Base-by-base conservation (phyloP, 2,888 invertebrate species). In the Gryllus longicercus region DNA sequence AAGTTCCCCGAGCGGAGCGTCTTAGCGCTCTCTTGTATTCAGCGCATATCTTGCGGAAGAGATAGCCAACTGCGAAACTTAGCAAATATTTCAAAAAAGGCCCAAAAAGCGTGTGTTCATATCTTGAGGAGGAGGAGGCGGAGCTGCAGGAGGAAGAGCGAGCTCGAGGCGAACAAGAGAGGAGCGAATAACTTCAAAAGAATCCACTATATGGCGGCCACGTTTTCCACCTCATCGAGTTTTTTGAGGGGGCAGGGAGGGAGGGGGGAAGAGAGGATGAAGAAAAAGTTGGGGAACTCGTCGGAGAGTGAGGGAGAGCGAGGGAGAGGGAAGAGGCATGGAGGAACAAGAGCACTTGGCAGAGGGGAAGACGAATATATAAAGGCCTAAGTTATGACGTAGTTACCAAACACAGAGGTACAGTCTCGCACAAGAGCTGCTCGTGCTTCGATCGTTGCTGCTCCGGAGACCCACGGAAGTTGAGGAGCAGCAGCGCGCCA, bases 141-240 rank as follows among this genome's bases (percentile, higher is more conserved):
- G 77, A n/a, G 51, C 21, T 50, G 76, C 10, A 14, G 50, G 16
- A 77, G 50, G 77, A 18, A 21, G 21, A 51, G 51, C 18, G 14
- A 51, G 51, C 51, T 21, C 51, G 50, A 11, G 51, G n/a, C 77
- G 14, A n/a, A 50, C 21, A 49, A 51, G 50, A 50, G 50, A 51
- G 14, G 77, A 18, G 77, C 21, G 51, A 51, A 51, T 23, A 63
- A n/a, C 79, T 77, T 79, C 76, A 79, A 79, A 79, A 79, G 79
- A 79, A 79, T 79, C 79, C 75, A 77, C 49, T 77, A 18, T 75
- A 81, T 81, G 81, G 81, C 81, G 78, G 82, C 77, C 80, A 81
- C 79, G 82, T 82, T 82, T 82, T 80, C 82, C 82, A 79, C 79
- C 75, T 81, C 79, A 80, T 78, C 78, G 82, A 75, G 23, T 79